Evolutionary conservation across 2,888 invertebrate species (phyloP), one percentile per base, ranked within the genome.

Genomic region (Lycophotia porphyrea): DNA sequence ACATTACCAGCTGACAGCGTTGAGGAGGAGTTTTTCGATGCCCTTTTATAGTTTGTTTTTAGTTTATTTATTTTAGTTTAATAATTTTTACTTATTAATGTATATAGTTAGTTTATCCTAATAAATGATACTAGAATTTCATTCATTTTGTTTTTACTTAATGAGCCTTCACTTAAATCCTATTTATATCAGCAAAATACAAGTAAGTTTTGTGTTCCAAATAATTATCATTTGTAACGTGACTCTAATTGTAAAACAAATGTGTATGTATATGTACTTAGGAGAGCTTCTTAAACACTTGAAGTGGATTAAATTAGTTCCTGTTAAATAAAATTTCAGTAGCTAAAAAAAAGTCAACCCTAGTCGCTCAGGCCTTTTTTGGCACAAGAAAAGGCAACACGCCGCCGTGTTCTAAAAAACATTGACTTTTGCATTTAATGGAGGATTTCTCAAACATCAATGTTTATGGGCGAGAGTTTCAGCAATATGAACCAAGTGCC

Each of bases 71-170:
- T n/a, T n/a, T n/a, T n/a, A n/a, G n/a, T n/a, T n/a, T n/a, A n/a
- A n/a, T n/a, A n/a, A n/a, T n/a, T n/a, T n/a, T n/a, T n/a, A n/a
- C n/a, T n/a, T n/a, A n/a, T n/a, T n/a, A n/a, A n/a, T n/a, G n/a
- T n/a, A n/a, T n/a, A n/a, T n/a, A n/a, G n/a, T n/a, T n/a, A n/a
- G n/a, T n/a, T n/a, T n/a, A n/a, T n/a, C n/a, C n/a, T n/a, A n/a
- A n/a, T n/a, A n/a, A n/a, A n/a, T n/a, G n/a, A n/a, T 76, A 44
- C 2, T 36, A 76, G 24, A 76, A 65, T 31, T 65, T 24, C 21
- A 47, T 47, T 58, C 42, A n/a, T n/a, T n/a, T n/a, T n/a, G n/a
- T n/a, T n/a, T 9, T 36, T 36, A 36, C n/a, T 63, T 44, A 76
- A 52, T 63, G 9, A 75, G 44, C 36, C n/a, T 47, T 60, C n/a